Conservation (phyloP, 2,113 vertebrate genomes). For the Myanophis thanlyinensis region DNA sequence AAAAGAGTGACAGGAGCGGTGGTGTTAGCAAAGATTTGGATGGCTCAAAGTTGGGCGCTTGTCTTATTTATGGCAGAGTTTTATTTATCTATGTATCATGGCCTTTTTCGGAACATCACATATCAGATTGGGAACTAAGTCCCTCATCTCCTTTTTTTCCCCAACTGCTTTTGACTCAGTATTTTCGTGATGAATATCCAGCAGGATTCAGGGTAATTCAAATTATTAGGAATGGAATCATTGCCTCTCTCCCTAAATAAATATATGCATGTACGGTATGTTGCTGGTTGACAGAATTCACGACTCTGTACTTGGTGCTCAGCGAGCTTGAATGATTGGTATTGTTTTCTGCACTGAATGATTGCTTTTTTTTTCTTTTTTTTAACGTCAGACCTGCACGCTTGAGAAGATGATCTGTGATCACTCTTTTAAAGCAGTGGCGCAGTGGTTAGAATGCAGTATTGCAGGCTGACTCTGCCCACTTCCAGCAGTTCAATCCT, state of each 20-base stretch:
- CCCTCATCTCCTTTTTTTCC: constrained; percentile 1
- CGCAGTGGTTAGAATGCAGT: neutral
- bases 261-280: neutral
- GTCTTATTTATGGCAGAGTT: constrained; percentile 55
- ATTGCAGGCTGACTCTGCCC: neutral
- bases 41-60: constrained; percentile 9
- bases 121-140: constrained; percentile 54
- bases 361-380: constrained; percentile 12
- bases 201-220: constrained; percentile 43
- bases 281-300: constrained; percentile 41
- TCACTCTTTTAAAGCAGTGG: neutral
- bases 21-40: constrained; percentile 41
- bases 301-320: constrained; percentile 34
- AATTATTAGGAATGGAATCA: constrained; percentile 58
- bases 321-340: constrained; percentile 37
- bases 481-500: neutral
- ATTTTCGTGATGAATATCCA: constrained; percentile 56
- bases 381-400: neutral
- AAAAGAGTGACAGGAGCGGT: constrained; percentile 50
- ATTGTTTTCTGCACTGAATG: constrained; percentile 25
- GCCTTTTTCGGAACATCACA: constrained; percentile 51
- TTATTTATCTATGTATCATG: constrained; percentile 30
- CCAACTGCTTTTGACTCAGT: neutral
- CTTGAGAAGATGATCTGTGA: neutral
- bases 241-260: constrained; percentile 48